phyloP scores from a whole-genome alignment of 2,888 invertebrate species.

The Tinea semifulvella region DNA sequence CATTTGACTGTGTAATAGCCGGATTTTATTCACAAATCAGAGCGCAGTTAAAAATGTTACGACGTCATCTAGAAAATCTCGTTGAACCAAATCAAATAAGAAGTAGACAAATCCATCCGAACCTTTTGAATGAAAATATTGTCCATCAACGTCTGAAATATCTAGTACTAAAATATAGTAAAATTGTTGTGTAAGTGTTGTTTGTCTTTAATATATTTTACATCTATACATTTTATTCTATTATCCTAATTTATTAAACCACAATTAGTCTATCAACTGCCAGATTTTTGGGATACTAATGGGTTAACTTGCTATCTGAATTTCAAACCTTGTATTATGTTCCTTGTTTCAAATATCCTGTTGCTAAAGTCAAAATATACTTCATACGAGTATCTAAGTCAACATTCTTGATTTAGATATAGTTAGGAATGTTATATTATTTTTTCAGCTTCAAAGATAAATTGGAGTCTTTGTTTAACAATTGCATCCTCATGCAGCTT shows the following conservation, averaged over 20 bases:
- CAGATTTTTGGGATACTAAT: too few species aligned
- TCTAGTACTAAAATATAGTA: conserved; percentile 29
- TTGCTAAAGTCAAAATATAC: too few species aligned
- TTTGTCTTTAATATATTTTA: too few species aligned
- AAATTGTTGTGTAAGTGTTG: conserved; percentile 27
- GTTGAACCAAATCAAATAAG: conserved; percentile 17
- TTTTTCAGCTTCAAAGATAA: conserved; percentile 31
- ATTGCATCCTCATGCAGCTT: conserved; percentile 27
- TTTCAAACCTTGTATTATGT: too few species aligned
- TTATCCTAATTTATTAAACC: too few species aligned
- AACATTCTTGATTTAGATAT: too few species aligned
- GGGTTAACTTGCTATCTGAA: too few species aligned
- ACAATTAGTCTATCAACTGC: too few species aligned
- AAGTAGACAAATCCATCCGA: background rate
- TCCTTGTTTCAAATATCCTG: too few species aligned
- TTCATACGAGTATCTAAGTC: too few species aligned
- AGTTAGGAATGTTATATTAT: too few species aligned
- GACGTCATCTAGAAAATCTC: conserved; percentile 28
- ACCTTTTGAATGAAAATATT: background rate
- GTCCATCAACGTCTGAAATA: conserved; percentile 14
- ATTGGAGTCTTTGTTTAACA: conserved; percentile 26
- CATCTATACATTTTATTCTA: too few species aligned
- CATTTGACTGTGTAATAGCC: conserved; percentile 26
- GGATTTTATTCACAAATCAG: conserved; percentile 31
- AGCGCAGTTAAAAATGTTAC: conserved; percentile 32